Percentiles rank a stretch among this genome's conserved stretches.
phyloP scores from a whole-genome alignment of 1,140 invertebrate genomes.

The Listronotus bonariensis region DNA sequence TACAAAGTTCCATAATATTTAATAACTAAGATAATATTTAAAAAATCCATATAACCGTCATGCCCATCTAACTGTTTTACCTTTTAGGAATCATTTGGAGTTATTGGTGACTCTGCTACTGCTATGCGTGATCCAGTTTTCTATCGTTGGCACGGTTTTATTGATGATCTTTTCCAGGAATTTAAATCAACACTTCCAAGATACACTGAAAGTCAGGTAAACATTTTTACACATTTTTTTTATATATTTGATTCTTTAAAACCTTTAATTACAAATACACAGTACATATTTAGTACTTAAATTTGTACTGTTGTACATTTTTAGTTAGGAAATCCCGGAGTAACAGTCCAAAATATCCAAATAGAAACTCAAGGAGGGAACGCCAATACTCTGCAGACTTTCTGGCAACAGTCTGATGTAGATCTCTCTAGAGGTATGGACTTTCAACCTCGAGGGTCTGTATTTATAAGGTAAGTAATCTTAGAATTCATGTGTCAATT shows the following conservation, averaged over 20 bases:
- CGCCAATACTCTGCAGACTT: slow-evolving; percentile 65
- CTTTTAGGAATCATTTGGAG: slow-evolving; percentile 61
- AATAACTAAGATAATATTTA: no score
- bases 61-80: no score
- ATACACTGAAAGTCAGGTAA: slow-evolving; percentile 59
- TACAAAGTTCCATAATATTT: no score
- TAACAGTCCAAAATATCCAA: slow-evolving; percentile 63
- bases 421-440: slow-evolving; percentile 77
- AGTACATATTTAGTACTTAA: no score
- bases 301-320: background rate
- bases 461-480: slow-evolving; percentile 60
- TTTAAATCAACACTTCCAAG: slow-evolving; percentile 72
- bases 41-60: no score
- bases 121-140: slow-evolving; percentile 84
- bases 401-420: slow-evolving; percentile 76
- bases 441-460: slow-evolving; percentile 71
- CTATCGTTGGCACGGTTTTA: slow-evolving; percentile 81
- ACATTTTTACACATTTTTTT: background rate
- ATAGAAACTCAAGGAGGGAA: slow-evolving; percentile 58
- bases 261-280: background rate
- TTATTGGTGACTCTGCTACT: slow-evolving; percentile 69
- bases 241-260: no score
- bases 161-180: slow-evolving; percentile 77
- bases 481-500: no score
- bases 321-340: slow-evolving; percentile 67